Evolutionary conservation across 1,140 invertebrate genomes (phyloP).

Genomic region (Brachystomella parvula): DNA sequence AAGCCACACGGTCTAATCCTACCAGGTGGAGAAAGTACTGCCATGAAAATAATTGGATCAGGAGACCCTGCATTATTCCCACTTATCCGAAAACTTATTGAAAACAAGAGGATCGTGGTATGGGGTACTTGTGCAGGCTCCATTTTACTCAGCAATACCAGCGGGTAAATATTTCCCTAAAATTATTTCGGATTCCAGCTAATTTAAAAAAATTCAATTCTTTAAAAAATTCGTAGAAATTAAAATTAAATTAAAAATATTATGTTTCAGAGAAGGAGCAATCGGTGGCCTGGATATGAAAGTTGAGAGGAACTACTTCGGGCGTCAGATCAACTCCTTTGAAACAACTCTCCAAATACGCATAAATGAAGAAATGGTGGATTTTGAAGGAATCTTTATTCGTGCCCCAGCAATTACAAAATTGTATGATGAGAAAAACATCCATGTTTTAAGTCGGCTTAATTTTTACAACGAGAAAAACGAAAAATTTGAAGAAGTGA

Average conservation of each 20-base stretch:
- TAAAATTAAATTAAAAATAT: too few relatives aligned
- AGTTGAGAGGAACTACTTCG: slow-evolving; percentile 4
- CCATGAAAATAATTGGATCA: background rate
- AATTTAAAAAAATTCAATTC: background rate
- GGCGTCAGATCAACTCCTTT: background rate
- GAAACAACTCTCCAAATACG: background rate
- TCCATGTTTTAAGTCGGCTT: too few relatives aligned
- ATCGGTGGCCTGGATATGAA: slow-evolving; percentile 10
- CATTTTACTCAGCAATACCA: background rate
- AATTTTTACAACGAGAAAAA: too few relatives aligned
- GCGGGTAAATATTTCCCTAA: background rate
- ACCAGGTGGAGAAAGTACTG: background rate
- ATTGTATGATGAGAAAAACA: too few relatives aligned
- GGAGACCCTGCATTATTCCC: background rate
- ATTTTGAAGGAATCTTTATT: background rate
- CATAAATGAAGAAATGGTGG: background rate
- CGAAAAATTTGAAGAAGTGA: background rate
- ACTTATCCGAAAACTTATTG: background rate
- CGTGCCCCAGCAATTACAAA: background rate
- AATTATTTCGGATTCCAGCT: background rate
- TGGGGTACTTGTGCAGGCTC: slow-evolving; percentile 4
- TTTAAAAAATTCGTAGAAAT: too few relatives aligned
- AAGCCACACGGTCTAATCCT: slow-evolving; percentile 3
- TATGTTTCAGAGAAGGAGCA: background rate
- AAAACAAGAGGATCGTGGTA: background rate